Evolutionary conservation across 92 coral and sea anemone genomes (phyloP).

Genomic region (Anthopleura xanthogrammica): DNA sequence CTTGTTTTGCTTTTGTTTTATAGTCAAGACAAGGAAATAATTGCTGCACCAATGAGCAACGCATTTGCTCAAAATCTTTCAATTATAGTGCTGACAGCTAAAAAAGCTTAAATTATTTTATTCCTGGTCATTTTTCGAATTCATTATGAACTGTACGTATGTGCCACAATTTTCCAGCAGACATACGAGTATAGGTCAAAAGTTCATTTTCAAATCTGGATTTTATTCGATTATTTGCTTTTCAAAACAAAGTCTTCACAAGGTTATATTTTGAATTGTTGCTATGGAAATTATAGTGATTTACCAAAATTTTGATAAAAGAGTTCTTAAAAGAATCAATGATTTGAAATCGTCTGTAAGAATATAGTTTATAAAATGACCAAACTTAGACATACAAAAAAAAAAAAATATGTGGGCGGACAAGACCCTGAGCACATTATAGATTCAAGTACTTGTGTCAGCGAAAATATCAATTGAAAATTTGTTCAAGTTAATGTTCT

Average conservation of each 20-base stretch:
- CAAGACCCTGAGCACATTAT: not conserved
- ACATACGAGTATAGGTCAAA: not conserved
- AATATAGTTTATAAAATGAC: not conserved
- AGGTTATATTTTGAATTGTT: not conserved
- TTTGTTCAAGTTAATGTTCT: too few relatives aligned
- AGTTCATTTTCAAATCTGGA: not conserved
- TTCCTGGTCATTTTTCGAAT: too few relatives aligned
- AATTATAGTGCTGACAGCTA: too few relatives aligned
- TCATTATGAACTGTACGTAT: not conserved
- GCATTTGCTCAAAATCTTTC: not conserved
- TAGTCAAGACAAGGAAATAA: not conserved
- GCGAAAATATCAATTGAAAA: too few relatives aligned
- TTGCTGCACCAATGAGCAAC: not conserved
- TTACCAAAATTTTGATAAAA: not conserved
- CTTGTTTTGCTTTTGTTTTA: not conserved
- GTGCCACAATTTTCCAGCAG: not conserved
- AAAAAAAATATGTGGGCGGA: not conserved
- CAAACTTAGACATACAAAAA: not conserved
- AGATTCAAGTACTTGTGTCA: not conserved
- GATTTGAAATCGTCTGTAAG: not conserved
- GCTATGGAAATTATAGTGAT: not conserved
- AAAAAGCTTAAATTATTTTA: too few relatives aligned
- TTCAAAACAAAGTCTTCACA: not conserved
- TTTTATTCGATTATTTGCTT: not conserved
- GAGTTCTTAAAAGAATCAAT: not conserved